These are phyloP conservation scores for Valencia hispanica DNA, from an alignment of 2,797 vertebrate genomes.

Conservation along the genomic window DNA sequence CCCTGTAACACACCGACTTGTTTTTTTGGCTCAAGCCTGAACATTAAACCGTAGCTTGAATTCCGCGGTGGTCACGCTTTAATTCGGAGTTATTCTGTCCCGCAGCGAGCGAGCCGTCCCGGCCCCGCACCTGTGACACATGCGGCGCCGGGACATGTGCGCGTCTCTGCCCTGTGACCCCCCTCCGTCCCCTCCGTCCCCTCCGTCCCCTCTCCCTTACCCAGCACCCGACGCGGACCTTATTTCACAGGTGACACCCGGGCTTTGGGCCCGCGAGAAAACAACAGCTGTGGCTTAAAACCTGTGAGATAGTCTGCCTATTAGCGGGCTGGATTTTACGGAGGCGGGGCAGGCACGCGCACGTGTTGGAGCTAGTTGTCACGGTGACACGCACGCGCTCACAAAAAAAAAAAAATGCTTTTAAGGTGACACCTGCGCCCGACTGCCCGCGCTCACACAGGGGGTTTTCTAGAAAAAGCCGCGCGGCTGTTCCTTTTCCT, in stretches of 20 bases:
- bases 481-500: conserved; percentile 1
- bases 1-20: conserved; percentile 71
- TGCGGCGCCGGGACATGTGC: conserved; percentile 69
- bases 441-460: conserved; percentile 36
- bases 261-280: neutral
- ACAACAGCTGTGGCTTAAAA: neutral
- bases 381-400: conserved; percentile 23
- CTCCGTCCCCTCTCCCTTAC: too few relatives aligned
- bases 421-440: conserved; percentile 83
- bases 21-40: conserved; percentile 69
- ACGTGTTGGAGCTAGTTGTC: neutral
- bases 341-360: conserved; percentile 27
- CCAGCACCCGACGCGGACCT: neutral
- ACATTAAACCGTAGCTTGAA: conserved; percentile 69
- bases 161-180: conserved; percentile 75
- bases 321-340: neutral
- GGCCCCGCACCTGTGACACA: conserved; percentile 80
- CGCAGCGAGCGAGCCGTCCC: conserved; percentile 26
- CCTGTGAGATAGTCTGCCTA: neutral
- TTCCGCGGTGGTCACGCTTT: conserved; percentile 75
- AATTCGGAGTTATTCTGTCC: conserved; percentile 66
- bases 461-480: conserved; percentile 38
- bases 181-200: too few relatives aligned
- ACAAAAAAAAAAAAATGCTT: too few relatives aligned
- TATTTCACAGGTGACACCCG: conserved; percentile 6